Evolutionary conservation across 2,888 invertebrate genomes (phyloP).

Genomic region (Lepeophtheirus nordmannii): DNA sequence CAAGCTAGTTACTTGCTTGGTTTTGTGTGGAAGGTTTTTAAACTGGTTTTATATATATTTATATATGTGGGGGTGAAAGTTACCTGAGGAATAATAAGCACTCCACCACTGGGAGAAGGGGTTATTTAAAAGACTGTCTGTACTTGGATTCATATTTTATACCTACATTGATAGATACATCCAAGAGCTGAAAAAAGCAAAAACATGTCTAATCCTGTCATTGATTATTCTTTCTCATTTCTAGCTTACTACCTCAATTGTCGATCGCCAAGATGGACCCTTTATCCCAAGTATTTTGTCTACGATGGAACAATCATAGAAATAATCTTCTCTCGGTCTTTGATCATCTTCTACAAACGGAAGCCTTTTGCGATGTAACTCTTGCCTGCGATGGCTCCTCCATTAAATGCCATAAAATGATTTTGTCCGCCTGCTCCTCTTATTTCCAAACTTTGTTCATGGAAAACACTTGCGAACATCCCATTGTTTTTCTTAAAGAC

Average conservation of each 20-base stretch:
- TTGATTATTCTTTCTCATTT: constrained; percentile 3
- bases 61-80: no score
- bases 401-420: constrained; percentile 32
- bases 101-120: no score
- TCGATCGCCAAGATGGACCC: constrained; percentile 25
- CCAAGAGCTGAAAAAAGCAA: no score
- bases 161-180: no score
- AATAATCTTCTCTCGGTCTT: constrained; percentile 31
- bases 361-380: constrained; percentile 31
- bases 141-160: no score
- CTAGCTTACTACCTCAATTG: constrained; percentile 23
- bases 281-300: constrained; percentile 30
- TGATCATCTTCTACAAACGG: constrained; percentile 29
- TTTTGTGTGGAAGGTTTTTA: no score
- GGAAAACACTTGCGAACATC: constrained; percentile 31
- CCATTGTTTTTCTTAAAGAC: constrained; percentile 32
- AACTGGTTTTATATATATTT: no score
- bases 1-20: no score
- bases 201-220: no score
- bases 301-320: constrained; percentile 32
- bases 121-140: no score
- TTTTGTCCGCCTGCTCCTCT: constrained; percentile 31
- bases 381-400: constrained; percentile 31
- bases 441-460: constrained; percentile 31
- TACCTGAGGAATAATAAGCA: no score